Base-by-base conservation (phyloP, 2,888 invertebrate species). In the Aproaerema taeniolella region DNA sequence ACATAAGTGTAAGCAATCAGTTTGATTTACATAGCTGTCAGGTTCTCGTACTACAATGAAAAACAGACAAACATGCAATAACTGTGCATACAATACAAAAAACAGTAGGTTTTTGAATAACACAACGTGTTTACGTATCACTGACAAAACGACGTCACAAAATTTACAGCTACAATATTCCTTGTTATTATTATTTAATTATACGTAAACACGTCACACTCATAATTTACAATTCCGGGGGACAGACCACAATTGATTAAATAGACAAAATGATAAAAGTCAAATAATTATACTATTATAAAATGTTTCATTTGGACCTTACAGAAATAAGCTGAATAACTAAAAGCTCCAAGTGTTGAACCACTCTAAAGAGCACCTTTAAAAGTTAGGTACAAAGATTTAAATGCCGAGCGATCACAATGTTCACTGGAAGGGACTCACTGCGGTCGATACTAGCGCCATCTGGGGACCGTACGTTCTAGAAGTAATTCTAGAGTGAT, bases 321-420 rank as follows among this genome's bases (percentile, higher is more conserved):
- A 59, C 41, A 55, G 53, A 53, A 57, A 55, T 53, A 61, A 58
- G 55, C 53, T 49, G 55, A 43, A 58, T 58, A 61, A 58, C 53
- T 64, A 65, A 71, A 68, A 67, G 69, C 66, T 67, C 59, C 68
- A 63, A 65, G 60, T 56, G 55, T 65, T 64, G 67, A 63, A 65
- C 55, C 59, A 69, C 69, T 55, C 56, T 70, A 65, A 57, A 61
- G 64, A 63, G 65, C 63, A 66, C 63, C 69, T 66, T 44, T n/a
- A 15, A 31, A 15, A 31, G 16, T 35, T 37, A 40, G 33, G 43
- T 33, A 38, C 36, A 29, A 26, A 20, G n/a, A n/a, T n/a, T n/a
- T n/a, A n/a, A n/a, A n/a, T n/a, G n/a, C 26, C 2, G n/a, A 26
- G 20, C 20, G 20, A 26, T 3, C 9, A 29, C 14, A 13, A 24